Conservation (phyloP, 2,888 invertebrate species). For the Agonopterix arenella region DNA sequence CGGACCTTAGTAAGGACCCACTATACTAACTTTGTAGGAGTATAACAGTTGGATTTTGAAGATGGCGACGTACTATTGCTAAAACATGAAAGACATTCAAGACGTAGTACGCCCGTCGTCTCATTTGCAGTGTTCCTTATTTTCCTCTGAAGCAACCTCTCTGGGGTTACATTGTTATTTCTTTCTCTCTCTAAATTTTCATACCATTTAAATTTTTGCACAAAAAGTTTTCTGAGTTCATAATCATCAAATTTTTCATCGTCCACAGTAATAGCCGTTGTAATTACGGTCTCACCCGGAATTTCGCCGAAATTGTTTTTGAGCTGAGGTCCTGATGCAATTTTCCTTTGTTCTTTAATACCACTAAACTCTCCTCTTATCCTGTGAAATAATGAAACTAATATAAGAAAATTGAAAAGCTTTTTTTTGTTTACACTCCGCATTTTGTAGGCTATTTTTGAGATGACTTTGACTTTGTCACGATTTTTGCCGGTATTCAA, state of each 20-base stretch:
- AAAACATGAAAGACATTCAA: no score
- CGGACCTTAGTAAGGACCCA: no score
- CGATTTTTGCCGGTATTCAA: neutral
- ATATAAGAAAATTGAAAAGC: conserved; percentile 29
- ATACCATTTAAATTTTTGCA: conserved; percentile 23
- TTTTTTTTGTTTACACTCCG: conserved; percentile 19
- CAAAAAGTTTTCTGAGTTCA: conserved; percentile 23
- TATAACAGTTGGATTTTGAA: no score
- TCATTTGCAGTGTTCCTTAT: conserved; percentile 1
- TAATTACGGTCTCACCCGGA: conserved; percentile 22
- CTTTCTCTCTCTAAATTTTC: conserved; percentile 16
- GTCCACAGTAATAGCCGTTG: conserved; percentile 20
- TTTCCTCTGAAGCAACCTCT: conserved; percentile 16
- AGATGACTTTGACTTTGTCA: neutral
- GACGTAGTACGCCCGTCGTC: no score
- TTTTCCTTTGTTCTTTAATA: conserved; percentile 29
- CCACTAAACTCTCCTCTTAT: conserved; percentile 23
- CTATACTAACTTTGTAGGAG: no score
- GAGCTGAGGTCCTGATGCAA: conserved; percentile 22
- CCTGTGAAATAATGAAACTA: conserved; percentile 27
- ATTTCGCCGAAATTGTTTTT: conserved; percentile 27
- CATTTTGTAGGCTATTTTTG: conserved; percentile 19
- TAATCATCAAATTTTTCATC: conserved; percentile 27
- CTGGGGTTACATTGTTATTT: conserved; percentile 15
- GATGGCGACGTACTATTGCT: no score